Base-by-base conservation (phyloP, 2,888 invertebrate genomes). In the Clepsis dumicolana region DNA sequence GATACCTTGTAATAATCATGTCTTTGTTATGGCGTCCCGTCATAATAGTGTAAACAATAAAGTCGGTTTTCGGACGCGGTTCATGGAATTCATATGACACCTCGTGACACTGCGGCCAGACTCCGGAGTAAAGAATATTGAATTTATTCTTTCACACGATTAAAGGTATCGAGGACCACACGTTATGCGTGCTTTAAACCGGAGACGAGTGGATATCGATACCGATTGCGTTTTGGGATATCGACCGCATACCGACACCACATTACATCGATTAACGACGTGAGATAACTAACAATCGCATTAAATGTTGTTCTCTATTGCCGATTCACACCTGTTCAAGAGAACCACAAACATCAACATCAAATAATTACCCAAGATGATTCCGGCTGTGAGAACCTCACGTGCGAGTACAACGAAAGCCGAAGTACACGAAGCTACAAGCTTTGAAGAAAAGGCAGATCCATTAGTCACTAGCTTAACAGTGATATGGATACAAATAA, bases 131-230 rank as follows among this genome's bases (percentile, higher is more conserved):
- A 62, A 65, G 65, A 59, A 76, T 71, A 77, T 74, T 75, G 75
- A 80, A 73, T 78, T 78, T 78, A 82, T 80, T 78, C 78, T 79
- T 80, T 79, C 76, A 75, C 72, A 71, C 70, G 64, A 65, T 70
- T 70, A 81, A 79, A 81, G 76, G 78, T 82, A 80, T 75, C 75
- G 78, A 82, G 84, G 89, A 89, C 89, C 89, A 87, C 89, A 89
- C 88, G 81, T 81, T 78, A 79, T 71, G 79, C 77, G 56, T 32
- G 50, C 24, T 50, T 80, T 79, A 78, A 81, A 83, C 74, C 74
- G 72, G 80, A 82, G 80, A 80, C 72, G 77, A 78, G 81, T 82
- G 78, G 82, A 83, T 82, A 84, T 74, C 74, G 76, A 79, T 77
- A 80, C 78, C 80, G 80, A 82, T 81, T 80, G 77, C 77, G 80